A percentile compares a stretch with the other conserved stretches of the same genome.
Evolutionary conservation across 1,140 invertebrate species (phyloP).

Genomic region (Papilio glaucus): DNA sequence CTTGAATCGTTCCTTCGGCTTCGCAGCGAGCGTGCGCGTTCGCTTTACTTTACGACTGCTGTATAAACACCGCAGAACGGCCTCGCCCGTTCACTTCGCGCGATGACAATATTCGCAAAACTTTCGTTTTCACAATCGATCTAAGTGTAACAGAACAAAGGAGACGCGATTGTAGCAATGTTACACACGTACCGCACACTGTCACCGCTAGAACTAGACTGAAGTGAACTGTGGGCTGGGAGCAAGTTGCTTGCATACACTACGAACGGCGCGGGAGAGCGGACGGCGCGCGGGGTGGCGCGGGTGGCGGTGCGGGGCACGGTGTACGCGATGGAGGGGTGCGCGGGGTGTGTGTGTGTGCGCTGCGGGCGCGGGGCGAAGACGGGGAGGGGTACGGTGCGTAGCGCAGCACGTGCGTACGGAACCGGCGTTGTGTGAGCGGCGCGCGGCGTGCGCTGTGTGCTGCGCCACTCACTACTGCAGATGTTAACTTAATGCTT

Average conservation of each 20-base stretch:
- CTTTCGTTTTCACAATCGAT: constrained; percentile 61
- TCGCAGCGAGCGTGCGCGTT: constrained; percentile 55
- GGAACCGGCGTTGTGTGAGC: constrained; percentile 16
- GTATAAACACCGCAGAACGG: constrained; percentile 49
- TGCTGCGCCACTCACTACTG: constrained; percentile 18
- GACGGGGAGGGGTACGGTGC: not conserved
- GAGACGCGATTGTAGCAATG: constrained; percentile 36
- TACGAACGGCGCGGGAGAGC: constrained; percentile 52
- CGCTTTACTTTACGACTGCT: constrained; percentile 41
- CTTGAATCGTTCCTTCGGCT: constrained; percentile 48
- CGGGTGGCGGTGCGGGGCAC: constrained; percentile 43
- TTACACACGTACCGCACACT: constrained; percentile 48
- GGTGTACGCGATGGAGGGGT: constrained; percentile 31
- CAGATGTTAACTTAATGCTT: constrained; percentile 21
- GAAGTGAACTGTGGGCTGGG: constrained; percentile 34
- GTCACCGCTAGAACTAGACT: constrained; percentile 55
- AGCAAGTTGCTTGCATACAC: constrained; percentile 57
- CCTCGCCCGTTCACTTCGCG: constrained; percentile 65
- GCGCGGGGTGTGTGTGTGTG: constrained; percentile 35
- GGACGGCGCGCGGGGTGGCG: constrained; percentile 44
- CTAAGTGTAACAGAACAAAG: constrained; percentile 56
- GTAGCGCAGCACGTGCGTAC: constrained; percentile 34
- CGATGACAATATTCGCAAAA: constrained; percentile 54
- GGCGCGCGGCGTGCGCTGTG: not conserved
- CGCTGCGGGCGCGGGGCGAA: not conserved